A percentile compares a stretch with the other conserved stretches of the same genome.
phyloP scores from a whole-genome alignment of 2,888 invertebrate genomes.

The Ennomos erosarius region DNA sequence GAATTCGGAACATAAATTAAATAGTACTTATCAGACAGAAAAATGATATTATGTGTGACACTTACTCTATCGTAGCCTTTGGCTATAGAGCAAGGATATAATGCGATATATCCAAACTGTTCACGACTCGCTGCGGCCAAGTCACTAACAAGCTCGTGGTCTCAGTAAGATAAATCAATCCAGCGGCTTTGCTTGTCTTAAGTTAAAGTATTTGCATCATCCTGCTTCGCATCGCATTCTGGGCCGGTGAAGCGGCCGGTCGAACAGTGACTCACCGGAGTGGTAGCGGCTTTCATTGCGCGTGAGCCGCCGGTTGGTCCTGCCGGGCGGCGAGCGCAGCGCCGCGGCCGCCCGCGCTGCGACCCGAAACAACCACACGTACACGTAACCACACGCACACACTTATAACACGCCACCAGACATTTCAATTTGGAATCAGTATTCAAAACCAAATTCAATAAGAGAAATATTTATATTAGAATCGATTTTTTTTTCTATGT shows the following conservation, averaged over 20 bases:
- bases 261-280: slow-evolving; percentile 90
- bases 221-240: slow-evolving; percentile 12
- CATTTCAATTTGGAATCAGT: slow-evolving; percentile 41
- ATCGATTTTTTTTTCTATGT: too few relatives aligned
- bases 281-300: slow-evolving; percentile 98
- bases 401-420: slow-evolving; percentile 47
- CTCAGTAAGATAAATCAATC: too few relatives aligned
- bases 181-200: too few relatives aligned
- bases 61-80: too few relatives aligned
- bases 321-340: slow-evolving; percentile 86
- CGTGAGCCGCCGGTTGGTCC: slow-evolving; percentile 95
- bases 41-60: too few relatives aligned
- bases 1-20: too few relatives aligned
- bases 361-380: slow-evolving; percentile 81
- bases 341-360: slow-evolving; percentile 82
- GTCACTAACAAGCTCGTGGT: too few relatives aligned
- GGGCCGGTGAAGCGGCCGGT: slow-evolving; percentile 6
- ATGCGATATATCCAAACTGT: too few relatives aligned
- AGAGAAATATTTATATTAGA: too few relatives aligned
- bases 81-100: too few relatives aligned
- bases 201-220: slow-evolving; percentile 16
- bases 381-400: slow-evolving; percentile 66
- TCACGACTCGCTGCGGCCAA: too few relatives aligned
- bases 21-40: too few relatives aligned
- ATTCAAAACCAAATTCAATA: background rate